Base-by-base conservation (phyloP, 2,888 invertebrate genomes). In the Eubasilissa splendida region DNA sequence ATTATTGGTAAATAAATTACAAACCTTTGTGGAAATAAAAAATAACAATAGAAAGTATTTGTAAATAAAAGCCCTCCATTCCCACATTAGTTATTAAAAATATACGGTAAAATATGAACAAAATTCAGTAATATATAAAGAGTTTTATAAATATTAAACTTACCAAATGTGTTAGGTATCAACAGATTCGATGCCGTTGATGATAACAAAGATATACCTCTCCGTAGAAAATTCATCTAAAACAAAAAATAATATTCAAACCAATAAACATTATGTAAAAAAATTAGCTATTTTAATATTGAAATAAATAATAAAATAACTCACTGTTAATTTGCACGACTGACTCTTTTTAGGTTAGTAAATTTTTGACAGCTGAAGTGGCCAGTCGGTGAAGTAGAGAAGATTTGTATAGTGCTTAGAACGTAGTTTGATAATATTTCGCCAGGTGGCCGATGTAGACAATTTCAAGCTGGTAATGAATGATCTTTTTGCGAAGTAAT, bases 291-390 rank as follows among this genome's bases (percentile, higher is more conserved):
- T n/a, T 42, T 42, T 12, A 66, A 66, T 42, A 42, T 50, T 66
- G 63, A 42, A 42, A 42, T 42, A 42, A 42, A 42, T 42, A 42
- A 42, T 42, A 2, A 42, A 4, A 42, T n/a, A 5, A 14, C 8
- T n/a, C n/a, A 60, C 59, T 52, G 42, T 76, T n/a, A n/a, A 33
- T 11, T 50, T n/a, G 66, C 33, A 50, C 59, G 42, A 63, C 12
- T 11, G 60, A 4, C 31, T 56, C 66, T 68, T 80, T 80, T 54
- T 33, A 80, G 80, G 80, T 80, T 80, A 80, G 59, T 42, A 52
- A 53, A 50, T 10, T 42, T 59, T 33, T 50, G 60, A 68, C 76
- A 66, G 66, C 66, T 71, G 59, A 76, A 80, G 11, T 22, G 12
- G 22, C 14, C 31, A 4, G 70, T 63, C 63, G 80, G 53, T 80